Evolutionary conservation across 1,140 invertebrate species (phyloP).

Genomic region (Polyergus mexicanus): DNA sequence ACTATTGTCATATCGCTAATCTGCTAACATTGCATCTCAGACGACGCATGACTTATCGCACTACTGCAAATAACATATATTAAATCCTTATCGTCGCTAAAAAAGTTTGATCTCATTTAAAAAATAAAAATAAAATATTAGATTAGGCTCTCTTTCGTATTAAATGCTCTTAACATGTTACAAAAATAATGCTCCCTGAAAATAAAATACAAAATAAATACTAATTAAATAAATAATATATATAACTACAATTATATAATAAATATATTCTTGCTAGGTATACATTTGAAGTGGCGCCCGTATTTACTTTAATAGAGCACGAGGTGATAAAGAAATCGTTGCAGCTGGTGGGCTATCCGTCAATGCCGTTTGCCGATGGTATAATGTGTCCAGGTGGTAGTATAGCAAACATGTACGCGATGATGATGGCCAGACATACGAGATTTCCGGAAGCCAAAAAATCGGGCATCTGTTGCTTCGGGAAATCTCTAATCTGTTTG

Average conservation of each 20-base stretch:
- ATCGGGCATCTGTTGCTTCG: conserved; percentile 88
- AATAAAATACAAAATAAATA: background rate
- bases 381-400: conserved; percentile 95
- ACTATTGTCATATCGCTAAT: conserved; percentile 14
- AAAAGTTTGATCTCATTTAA: background rate
- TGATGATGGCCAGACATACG: conserved; percentile 92
- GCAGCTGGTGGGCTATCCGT: conserved; percentile 89
- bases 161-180: background rate
- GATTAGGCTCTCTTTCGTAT: background rate
- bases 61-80: background rate
- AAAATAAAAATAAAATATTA: background rate
- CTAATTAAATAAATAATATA: no score
- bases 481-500: conserved; percentile 88
- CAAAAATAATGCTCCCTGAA: background rate
- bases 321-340: conserved; percentile 89
- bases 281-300: conserved; percentile 93
- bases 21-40: background rate
- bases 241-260: background rate
- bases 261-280: conserved; percentile 86
- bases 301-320: conserved; percentile 91
- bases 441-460: conserved; percentile 92
- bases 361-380: conserved; percentile 88
- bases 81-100: background rate
- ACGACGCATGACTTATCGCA: background rate
- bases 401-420: conserved; percentile 94